Evolutionary conservation across 2,797 vertebrate genomes (phyloP), one percentile per base, ranked within the genome.

Genomic region (Sternarchorhynchus goeldii): DNA sequence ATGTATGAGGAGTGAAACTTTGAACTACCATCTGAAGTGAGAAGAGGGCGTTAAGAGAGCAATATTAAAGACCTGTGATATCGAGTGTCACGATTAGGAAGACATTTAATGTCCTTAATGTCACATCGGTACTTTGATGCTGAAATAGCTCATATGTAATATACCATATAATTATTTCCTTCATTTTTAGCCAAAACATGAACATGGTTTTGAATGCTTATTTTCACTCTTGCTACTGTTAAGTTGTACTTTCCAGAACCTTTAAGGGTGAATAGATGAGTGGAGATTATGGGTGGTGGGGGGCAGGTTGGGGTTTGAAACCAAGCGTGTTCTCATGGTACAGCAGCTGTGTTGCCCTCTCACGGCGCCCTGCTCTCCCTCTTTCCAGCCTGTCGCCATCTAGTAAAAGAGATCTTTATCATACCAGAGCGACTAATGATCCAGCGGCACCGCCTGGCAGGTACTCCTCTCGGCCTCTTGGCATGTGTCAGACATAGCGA

Each of bases 361-460:
- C 88, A 94, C 83, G 60, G 90, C 91, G 87, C 91, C 25, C 88
- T 93, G 91, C 92, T 94, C 90, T 94, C 90, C 87, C 93, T 91
- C 90, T 91, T 92, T 91, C 87, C 93, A 94, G 93, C 93, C 88
- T 94, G 93, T 93, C 93, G 93, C 90, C 93, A 93, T 88, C 93
- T 94, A 93, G 93, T 94, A 93, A 94, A 94, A 94, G 92, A 94
- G 91, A 93, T 94, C 92, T 94, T 94, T 93, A 94, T 94, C 93
- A 93, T 94, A 91, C 93, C 93, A 90, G 92, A 94, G 92, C 92
- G 90, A 91, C 92, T 94, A 85, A 91, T 93, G 84, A 90, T 94
- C 83, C 92, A 86, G 85, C 92, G 91, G 75, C 93, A 93, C 85
- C 92, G 85, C 82, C 92, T 93, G 88, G 91, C 93, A 94, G 93